Evolutionary conservation across 2,113 vertebrate genomes (phyloP), one percentile per base, ranked within the genome.

Genomic region (Perca fluviatilis): DNA sequence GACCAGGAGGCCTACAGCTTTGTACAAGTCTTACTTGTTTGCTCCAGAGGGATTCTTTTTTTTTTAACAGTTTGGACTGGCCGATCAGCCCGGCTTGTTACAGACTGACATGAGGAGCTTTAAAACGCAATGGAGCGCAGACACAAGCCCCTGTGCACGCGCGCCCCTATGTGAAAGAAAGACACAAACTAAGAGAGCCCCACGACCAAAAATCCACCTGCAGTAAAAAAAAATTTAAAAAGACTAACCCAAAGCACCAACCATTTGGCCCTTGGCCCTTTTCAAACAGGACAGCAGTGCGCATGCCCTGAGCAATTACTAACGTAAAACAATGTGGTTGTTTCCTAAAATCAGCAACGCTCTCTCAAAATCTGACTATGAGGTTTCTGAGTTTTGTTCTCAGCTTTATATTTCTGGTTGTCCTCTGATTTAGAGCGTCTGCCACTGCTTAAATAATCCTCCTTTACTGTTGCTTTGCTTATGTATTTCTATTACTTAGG

Each of bases 221-320:
- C 73, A 49, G 61, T 67, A 21, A 66, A 76, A 74, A 3, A 15
- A 43, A 33, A 33, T 25, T 25, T 27, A 69, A 57, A 67, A 53
- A 47, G 36, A 76, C 19, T 5, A 62, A 68, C 51, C 40, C 33
- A 51, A 56, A 54, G 25, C 47, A n/a, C 19, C 30, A 16, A 1
- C 58, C 40, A 6, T 43, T 43, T 43, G 40, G 40, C 40, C 40
- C n/a, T 57, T 3, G 30, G 40, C 50, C 40, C 46, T 66, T 54
- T 69, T 58, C 43, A 33, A 66, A 60, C 15, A 19, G 18, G 66
- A 30, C 36, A 62, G 36, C 23, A 75, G 51, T 79, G 71, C 78
- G 66, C 75, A 82, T 79, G 82, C 64, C 70, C 40, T 25, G 57
- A 36, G 46, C 19, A 70, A 40, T 56, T 56, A 23, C 47, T 8